phyloP scores from a whole-genome alignment of 2,113 vertebrate species.

The Poeciliopsis prolifica region DNA sequence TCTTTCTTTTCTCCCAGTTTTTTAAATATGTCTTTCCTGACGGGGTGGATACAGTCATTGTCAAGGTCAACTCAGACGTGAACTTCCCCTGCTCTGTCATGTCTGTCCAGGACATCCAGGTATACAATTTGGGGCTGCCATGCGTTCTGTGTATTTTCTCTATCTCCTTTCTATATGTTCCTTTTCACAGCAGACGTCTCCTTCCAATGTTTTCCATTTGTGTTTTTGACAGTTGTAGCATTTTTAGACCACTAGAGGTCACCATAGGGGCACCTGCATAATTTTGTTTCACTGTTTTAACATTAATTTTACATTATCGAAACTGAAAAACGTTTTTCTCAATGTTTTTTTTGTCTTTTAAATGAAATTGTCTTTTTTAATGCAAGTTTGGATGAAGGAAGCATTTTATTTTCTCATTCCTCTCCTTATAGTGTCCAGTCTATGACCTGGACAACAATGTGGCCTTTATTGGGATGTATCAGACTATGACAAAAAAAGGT shows the following conservation, averaged over 20 bases:
- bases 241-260: neutral
- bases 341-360: neutral
- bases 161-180: no score
- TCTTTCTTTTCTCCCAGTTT: conserved; percentile 78
- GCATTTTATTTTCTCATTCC: neutral
- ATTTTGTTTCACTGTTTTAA: neutral
- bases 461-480: conserved; percentile 97
- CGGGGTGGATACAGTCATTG: conserved; percentile 90
- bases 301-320: neutral
- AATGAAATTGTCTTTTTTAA: neutral
- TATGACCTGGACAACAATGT: conserved; percentile 98
- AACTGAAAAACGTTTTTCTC: neutral
- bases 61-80: conserved; percentile 92
- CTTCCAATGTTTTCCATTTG: no score
- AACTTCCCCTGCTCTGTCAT: conserved; percentile 96
- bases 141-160: neutral
- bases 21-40: conserved; percentile 93
- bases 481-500: conserved; percentile 97
- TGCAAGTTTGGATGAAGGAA: neutral
- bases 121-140: conserved; percentile 43
- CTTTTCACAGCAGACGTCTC: no score
- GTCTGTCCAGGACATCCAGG: conserved; percentile 97
- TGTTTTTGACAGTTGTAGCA: no score
- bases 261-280: neutral
- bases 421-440: conserved; percentile 87